Evolutionary conservation across 2,797 vertebrate species (phyloP), one percentile per base, ranked within the genome.

Genomic region (Lithobates pipiens): DNA sequence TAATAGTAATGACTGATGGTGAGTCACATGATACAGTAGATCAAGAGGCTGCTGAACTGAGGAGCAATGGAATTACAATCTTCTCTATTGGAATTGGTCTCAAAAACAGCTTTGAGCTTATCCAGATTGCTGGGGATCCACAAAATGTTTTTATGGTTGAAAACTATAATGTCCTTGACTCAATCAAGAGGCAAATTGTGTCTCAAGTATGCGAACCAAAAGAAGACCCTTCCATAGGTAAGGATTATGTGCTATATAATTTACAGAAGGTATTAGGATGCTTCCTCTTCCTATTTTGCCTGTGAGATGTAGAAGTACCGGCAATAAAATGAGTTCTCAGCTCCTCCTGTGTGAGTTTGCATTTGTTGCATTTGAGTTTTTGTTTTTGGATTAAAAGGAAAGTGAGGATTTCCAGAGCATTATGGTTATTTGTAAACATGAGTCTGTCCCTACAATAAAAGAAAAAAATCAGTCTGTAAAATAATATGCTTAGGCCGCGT

Each of bases 1-100:
- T 97, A 82, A 86, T 97, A 63, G 89, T 98, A 83, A 95, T 97
- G 89, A 97, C 96, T 0, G 96, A 96, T 2, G 94, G 95, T 0
- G 76, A 89, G 0, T 95, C 96, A 0, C 21, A 88, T 0, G 96
- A 97, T 10, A 50, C 79, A 0, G 95, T 96, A 27, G 78, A 78
- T 0, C 71, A 88, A 0, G 90, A 93, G 0, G 95, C 95, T 0
- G 61, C 89, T 0, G 9, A 9, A 4, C 91, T 97, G 27, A 91
- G 91, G 76, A 81, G 0, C 0, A 67, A 89, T 77, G 89, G 90
- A 0, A 89, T 97, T 1, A 89, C 93, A 10, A 79, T 97, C 46
- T 96, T 96, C 86, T 93, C 90, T 74, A 92, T 97, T 9, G 95
- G 95, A 15, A 89, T 96, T 0, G 95, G 95, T 10, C 0, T 89